Evolutionary conservation across 2,113 vertebrate species (phyloP), one percentile per base, ranked within the genome.

Genomic region (Daboia siamensis): DNA sequence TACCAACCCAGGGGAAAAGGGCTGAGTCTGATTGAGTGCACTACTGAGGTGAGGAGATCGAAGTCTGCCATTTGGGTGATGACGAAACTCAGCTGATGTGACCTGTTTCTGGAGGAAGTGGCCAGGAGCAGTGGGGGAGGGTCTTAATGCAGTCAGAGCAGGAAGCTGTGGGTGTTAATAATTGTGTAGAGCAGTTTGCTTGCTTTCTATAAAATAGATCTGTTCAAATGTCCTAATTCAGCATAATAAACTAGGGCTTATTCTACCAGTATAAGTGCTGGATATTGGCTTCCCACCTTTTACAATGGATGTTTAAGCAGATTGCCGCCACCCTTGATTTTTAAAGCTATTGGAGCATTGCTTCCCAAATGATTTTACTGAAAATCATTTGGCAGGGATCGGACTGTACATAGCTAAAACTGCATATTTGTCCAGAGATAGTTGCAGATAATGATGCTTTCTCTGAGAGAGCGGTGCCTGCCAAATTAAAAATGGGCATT

Each of bases 1-100:
- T 99, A 98, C 89, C 98, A 99, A 86, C 99, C 99, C 5, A 98
- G 98, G 20, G 98, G 99, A 94, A 98, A 98, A 7, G 99, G 99
- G 8, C 97, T 99, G 90, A 97, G 95, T 91, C 96, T 99, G 95
- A 99, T 99, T 24, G 99, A 99, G 86, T 95, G 98, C 29, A 97
- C 98, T 0, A 92, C 96, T 20, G 98, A 98, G 98, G 98, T 99
- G 94, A 97, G 93, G 44, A 80, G 10, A 15, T 3, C 3, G 20
- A 44, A 44, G 1, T 48, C 26, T 86, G n/a, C 39, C 21, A 15
- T 5, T 86, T 10, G 0, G 21, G 17, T 48, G 7, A 51, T 33
- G 44, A 51, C 5, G 3, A n/a, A 85, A 44, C 4, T 51, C 24
- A 5, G 29, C 6, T 39, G 15, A 57, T 54, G 4, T 69, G 29